These are phyloP conservation scores for Petrolisthes manimaculis DNA, from an alignment of 2,888 invertebrate species.

Conservation along the genomic window DNA sequence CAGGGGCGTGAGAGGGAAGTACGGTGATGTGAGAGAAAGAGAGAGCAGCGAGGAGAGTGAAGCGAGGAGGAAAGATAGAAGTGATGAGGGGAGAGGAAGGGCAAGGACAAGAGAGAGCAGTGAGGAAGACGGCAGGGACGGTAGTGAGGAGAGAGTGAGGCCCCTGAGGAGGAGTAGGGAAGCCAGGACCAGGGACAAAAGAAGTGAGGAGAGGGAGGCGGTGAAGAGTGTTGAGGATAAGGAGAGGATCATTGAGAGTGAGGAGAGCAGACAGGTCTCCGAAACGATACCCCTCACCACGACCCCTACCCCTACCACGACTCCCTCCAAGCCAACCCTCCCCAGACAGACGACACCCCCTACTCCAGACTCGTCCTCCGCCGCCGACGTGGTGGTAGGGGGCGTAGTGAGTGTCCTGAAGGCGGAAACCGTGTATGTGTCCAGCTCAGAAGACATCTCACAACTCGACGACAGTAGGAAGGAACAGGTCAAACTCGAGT, in stretches of 20 bases:
- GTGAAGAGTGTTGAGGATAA: background rate
- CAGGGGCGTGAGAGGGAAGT: background rate
- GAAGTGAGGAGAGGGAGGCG: constrained; percentile 4
- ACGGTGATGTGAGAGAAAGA: constrained; percentile 12
- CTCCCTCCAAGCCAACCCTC: background rate
- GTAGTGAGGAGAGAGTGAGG: constrained; percentile 14
- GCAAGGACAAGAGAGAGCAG: constrained; percentile 19
- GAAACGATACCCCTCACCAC: background rate
- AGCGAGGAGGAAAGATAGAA: background rate
- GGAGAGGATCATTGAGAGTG: background rate
- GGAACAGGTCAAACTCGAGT: background rate
- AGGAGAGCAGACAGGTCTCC: background rate
- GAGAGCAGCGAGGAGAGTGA: constrained; percentile 31
- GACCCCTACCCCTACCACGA: background rate
- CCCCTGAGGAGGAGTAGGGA: background rate
- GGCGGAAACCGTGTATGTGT: constrained; percentile 48
- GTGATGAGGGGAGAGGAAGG: background rate
- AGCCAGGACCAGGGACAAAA: background rate
- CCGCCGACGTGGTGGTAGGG: constrained; percentile 36
- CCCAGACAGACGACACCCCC: background rate
- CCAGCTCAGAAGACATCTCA: constrained; percentile 46
- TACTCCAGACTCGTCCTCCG: background rate
- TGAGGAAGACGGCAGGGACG: constrained; percentile 29
- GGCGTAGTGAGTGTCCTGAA: constrained; percentile 44
- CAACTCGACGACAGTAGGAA: constrained; percentile 24